Evolutionary conservation across 2,797 vertebrate genomes (phyloP), one percentile per base, ranked within the genome.

Genomic region (Sebastes elongatus): DNA sequence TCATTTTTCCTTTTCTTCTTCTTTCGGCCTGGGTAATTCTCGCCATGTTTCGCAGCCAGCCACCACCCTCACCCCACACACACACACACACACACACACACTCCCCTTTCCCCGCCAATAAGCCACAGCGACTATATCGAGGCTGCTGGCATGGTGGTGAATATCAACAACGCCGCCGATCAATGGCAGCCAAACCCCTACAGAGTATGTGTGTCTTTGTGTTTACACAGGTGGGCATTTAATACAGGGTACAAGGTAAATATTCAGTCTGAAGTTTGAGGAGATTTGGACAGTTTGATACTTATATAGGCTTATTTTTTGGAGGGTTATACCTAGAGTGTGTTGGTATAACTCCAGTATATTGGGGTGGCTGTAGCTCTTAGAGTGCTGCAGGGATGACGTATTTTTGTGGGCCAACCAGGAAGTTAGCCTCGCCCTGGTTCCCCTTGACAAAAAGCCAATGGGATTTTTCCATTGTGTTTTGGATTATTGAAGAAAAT

Each of bases 151-250:
- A n/a, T 86, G 81, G 86, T 22, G 76, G 14, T 81, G 88, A 89
- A 92, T 91, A 85, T 83, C 81, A 91, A 88, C 83, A 70, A 49
- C 25, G 0, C 20, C 62, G 7, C 28, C 55, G 49, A 91, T 91
- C 91, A 80, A 92, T 90, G 75, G 74, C 59, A 60, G 82, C 75
- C 1, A 65, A 85, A 81, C 56, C 71, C 56, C 64, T 4, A 2
- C 59, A 46, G 76, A 71, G 80, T 20, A 71, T 68, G 49, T n/a
- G 42, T 73, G 9, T 71, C 6, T 71, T 13, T 71, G 38, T 57
- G 52, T 61, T n/a, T 3, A 10, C 0, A 60, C 49, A 4, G 0
- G 74, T 73, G 67, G 56, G 14, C 3, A 25, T 71, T 71, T 1
- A 22, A 57, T 20, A 49, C 46, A 20, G 46, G 46, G 18, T 49